Evolutionary conservation across 2,113 vertebrate genomes (phyloP).

Genomic region (Pomatostomus ruficeps): DNA sequence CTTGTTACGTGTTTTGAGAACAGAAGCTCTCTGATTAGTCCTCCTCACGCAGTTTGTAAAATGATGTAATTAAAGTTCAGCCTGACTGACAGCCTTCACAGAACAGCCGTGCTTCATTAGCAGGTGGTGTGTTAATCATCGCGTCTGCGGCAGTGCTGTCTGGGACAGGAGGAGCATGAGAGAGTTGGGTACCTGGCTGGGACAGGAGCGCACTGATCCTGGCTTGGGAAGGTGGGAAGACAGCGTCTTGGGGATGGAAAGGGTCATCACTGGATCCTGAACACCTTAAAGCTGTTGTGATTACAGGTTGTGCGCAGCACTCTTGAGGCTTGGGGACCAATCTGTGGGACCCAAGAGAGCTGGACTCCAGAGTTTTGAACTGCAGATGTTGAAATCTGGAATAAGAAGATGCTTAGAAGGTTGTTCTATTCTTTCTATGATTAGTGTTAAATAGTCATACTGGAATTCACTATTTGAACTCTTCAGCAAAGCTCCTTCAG

Average conservation of each 20-base stretch:
- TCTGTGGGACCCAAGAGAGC: neutral
- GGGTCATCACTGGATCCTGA: neutral
- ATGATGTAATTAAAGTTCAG: neutral
- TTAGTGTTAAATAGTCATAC: neutral
- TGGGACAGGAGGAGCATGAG: neutral
- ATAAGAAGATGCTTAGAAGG: neutral
- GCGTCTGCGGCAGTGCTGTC: fast-evolving
- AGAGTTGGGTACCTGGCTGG: neutral
- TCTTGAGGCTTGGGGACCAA: neutral
- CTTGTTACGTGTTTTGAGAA: neutral
- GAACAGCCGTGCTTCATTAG: neutral
- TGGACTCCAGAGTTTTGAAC: neutral
- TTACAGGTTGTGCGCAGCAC: neutral
- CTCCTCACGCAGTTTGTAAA: neutral
- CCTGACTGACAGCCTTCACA: neutral
- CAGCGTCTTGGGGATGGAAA: neutral
- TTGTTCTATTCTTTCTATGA: neutral
- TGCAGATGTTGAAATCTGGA: neutral
- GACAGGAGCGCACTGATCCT: neutral
- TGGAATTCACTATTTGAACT: neutral
- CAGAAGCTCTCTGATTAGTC: neutral
- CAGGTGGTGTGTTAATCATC: neutral
- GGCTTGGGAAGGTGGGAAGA: neutral
- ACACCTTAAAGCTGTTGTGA: fast-evolving
- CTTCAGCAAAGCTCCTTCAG: neutral